These are phyloP conservation scores for Drosophila borealis DNA, from an alignment of 2,888 invertebrate species.

Conservation along the genomic window DNA sequence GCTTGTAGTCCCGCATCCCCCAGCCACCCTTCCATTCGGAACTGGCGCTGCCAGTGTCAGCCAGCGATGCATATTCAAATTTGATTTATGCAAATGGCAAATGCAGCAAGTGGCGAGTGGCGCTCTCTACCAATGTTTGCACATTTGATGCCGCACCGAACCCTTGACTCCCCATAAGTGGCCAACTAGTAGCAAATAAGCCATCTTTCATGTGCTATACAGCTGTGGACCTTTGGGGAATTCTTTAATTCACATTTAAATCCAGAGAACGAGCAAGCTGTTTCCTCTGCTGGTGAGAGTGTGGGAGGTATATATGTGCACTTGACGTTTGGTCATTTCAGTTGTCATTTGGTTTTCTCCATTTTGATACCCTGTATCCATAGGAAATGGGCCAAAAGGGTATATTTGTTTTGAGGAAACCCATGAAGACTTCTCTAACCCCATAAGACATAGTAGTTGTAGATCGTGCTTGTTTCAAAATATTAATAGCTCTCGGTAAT, in stretches of 20 bases:
- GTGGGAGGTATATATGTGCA: constrained; percentile 37
- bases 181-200: constrained; percentile 50
- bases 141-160: constrained; percentile 15
- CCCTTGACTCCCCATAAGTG: constrained; percentile 16
- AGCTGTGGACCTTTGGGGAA: constrained; percentile 15
- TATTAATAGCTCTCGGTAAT: too few relatives aligned
- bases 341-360: constrained; percentile 51
- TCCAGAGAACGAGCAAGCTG: constrained; percentile 28
- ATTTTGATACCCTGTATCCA: constrained; percentile 10
- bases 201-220: constrained; percentile 48
- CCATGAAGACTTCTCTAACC: background rate
- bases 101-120: constrained; percentile 34
- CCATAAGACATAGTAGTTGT: too few relatives aligned
- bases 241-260: constrained; percentile 70
- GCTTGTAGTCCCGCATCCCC: constrained; percentile 33
- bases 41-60: constrained; percentile 42
- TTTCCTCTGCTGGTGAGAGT: constrained; percentile 8
- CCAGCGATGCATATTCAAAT: constrained; percentile 76
- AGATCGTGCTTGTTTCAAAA: too few relatives aligned
- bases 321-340: constrained; percentile 73
- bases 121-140: constrained; percentile 49
- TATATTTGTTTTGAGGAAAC: too few relatives aligned
- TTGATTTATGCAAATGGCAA: constrained; percentile 78
- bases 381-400: background rate
- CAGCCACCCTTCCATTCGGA: background rate